Evolutionary conservation across 2,888 invertebrate genomes (phyloP), one percentile per base, ranked within the genome.

Genomic region (Epinotia brunnichana): DNA sequence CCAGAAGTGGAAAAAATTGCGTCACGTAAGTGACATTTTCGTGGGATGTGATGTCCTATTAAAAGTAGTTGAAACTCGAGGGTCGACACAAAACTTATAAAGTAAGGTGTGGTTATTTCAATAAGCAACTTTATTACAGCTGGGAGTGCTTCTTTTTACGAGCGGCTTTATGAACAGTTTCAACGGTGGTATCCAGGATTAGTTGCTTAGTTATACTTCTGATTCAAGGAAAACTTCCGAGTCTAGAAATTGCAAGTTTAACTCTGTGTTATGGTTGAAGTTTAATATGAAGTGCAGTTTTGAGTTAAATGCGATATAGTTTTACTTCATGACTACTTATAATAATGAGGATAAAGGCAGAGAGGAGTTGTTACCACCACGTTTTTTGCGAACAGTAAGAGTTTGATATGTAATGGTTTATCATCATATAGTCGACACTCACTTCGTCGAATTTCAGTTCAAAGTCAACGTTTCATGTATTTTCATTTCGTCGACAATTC

Each of bases 71-170:
- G 64, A 64, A 73, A 73, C 41, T 70, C 17, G 35, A 74, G 72
- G 35, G 48, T 11, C 29, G 41, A 17, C 77, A 76, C 76, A 78
- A 77, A 77, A 73, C 56, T 54, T 77, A 76, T 76, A 77, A 77
- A 77, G 74, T 60, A 77, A 88, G 87, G 86, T 85, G 88, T 81
- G 83, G 85, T 86, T 86, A 86, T 85, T 86, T 83, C 87, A 88
- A 87, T 88, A 88, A 88, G 86, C 82, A 80, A 86, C 80, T 88
- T 89, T 89, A 89, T 89, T 87, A 86, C 86, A 83, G 84, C 81
- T 82, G 83, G 81, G 39, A 57, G 24, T 57, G 57, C 84, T 85
- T 79, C 79, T 77, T 80, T 84, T 90, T 87, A 74, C 57, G 72
- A 62, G 39, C 62, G 19, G 56, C 24, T 73, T 73, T 73, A 73